Conservation (phyloP, 1,140 invertebrate genomes). For the Pseudomyrmex gracilis region DNA sequence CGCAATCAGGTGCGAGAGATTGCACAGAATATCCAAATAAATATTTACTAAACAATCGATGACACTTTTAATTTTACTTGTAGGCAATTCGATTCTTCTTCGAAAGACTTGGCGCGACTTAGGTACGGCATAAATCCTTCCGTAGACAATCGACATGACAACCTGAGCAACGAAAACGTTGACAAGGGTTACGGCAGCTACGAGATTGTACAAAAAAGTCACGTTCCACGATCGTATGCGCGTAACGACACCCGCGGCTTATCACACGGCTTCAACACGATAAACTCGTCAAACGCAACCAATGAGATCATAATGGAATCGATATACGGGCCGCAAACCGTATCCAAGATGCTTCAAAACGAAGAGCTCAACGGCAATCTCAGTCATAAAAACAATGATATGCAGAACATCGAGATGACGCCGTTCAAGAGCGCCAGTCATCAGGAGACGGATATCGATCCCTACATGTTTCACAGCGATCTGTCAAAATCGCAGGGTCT, state of each 20-base stretch:
- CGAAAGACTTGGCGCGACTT: slow-evolving; percentile 58
- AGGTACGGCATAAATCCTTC: slow-evolving; percentile 75
- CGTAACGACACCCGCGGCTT: slow-evolving; percentile 71
- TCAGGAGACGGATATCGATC: slow-evolving; percentile 56
- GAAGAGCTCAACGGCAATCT: slow-evolving; percentile 72
- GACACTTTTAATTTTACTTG: slow-evolving; percentile 2
- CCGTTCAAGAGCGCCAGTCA: slow-evolving; percentile 68
- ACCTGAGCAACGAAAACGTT: slow-evolving; percentile 53
- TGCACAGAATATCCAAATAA: neutral
- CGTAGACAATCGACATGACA: slow-evolving; percentile 47
- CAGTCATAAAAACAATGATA: slow-evolving; percentile 66
- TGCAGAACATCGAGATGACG: slow-evolving; percentile 79
- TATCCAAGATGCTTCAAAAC: slow-evolving; percentile 73
- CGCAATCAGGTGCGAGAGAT: slow-evolving; percentile 57
- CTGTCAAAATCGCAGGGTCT: slow-evolving; percentile 70
- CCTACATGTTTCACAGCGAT: slow-evolving; percentile 50
- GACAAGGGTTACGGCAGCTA: slow-evolving; percentile 74
- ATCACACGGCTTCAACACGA: slow-evolving; percentile 57
- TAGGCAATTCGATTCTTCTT: slow-evolving; percentile 59
- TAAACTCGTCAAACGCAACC: slow-evolving; percentile 69
- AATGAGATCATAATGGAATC: slow-evolving; percentile 77
- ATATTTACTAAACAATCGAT: no score
- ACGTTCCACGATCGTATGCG: slow-evolving; percentile 63
- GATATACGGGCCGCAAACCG: slow-evolving; percentile 74
- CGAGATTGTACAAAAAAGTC: slow-evolving; percentile 73